Evolutionary conservation across 2,113 vertebrate genomes (phyloP).

Genomic region (Ctenomys sociabilis): DNA sequence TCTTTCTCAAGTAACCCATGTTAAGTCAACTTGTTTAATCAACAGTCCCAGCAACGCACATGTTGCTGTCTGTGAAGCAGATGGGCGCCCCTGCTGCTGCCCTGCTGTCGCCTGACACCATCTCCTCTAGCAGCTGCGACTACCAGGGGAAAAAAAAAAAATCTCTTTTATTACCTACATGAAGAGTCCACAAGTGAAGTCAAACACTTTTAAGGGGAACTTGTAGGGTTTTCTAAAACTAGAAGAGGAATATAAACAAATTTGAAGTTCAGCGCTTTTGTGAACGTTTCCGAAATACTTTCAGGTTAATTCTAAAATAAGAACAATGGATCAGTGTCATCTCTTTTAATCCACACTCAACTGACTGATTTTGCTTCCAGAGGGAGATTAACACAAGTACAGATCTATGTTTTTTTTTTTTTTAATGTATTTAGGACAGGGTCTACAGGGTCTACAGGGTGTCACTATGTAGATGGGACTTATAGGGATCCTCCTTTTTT

Average conservation of each 20-base stretch:
- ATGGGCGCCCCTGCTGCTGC: constrained; percentile 52
- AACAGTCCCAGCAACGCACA: constrained; percentile 48
- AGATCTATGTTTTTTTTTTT: neutral
- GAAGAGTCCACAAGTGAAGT: constrained; percentile 2
- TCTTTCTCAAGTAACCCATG: neutral
- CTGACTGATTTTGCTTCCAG: neutral
- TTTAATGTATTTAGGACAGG: too few species aligned
- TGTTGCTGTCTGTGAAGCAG: constrained; percentile 59
- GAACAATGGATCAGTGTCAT: neutral
- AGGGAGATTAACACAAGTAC: neutral
- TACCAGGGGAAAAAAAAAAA: neutral
- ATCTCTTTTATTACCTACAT: neutral
- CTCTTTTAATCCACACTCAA: neutral
- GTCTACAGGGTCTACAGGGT: too few species aligned
- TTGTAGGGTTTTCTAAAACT: neutral
- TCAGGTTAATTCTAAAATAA: neutral
- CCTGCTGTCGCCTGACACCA: constrained; percentile 58
- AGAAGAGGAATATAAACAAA: neutral
- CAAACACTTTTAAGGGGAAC: constrained; percentile 2
- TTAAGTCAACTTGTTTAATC: constrained; percentile 62
- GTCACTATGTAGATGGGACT: too few species aligned
- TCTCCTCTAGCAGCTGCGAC: constrained; percentile 53
- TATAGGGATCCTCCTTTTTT: too few species aligned
- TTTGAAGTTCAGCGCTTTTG: neutral
- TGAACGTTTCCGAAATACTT: neutral